Evolutionary conservation across 2,797 vertebrate species (phyloP).

Genomic region (Adrianichthys oophorus): DNA sequence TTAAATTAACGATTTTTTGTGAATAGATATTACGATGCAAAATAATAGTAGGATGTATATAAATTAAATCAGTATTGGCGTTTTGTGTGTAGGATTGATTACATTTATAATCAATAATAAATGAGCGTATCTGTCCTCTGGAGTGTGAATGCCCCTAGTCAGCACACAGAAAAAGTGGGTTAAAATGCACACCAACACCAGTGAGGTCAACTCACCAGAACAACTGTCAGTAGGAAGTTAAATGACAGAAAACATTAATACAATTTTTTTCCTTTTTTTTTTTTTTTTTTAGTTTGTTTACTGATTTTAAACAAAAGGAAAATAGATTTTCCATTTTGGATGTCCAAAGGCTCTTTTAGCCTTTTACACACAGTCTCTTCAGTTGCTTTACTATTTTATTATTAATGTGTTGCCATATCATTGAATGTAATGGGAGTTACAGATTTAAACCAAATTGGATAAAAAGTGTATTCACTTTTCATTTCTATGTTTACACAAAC

Average conservation of each 20-base stretch:
- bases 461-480: too few species aligned
- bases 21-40: background rate
- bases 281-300: background rate
- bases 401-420: too few species aligned
- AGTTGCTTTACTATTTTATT: too few species aligned
- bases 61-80: too few species aligned
- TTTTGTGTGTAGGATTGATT: background rate
- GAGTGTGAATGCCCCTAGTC: background rate
- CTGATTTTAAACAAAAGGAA: background rate
- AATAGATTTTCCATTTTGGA: too few species aligned
- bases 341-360: too few species aligned
- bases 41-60: too few species aligned
- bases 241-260: background rate
- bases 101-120: constrained; percentile 1
- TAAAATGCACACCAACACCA: background rate
- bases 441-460: too few species aligned
- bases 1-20: background rate
- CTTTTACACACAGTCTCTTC: too few species aligned
- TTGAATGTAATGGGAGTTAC: too few species aligned
- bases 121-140: background rate
- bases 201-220: background rate
- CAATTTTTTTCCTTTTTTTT: too few species aligned
- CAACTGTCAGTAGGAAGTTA: background rate
- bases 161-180: background rate
- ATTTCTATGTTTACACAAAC: too few species aligned